phyloP scores from a whole-genome alignment of 2,888 invertebrate species.

The Sericinus montela region DNA sequence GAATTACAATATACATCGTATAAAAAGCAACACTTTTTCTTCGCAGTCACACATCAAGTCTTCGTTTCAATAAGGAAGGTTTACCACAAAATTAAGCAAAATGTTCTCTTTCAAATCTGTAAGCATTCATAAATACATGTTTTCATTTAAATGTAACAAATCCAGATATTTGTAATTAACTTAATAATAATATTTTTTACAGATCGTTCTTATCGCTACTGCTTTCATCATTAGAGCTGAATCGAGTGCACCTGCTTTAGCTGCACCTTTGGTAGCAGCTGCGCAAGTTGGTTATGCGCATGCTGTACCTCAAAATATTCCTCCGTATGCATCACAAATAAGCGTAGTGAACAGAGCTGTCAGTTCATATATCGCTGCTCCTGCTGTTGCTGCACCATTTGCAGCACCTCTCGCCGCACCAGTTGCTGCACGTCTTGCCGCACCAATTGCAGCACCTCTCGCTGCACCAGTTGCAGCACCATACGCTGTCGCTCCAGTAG shows the following conservation, averaged over 20 bases:
- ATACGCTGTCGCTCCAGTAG: conserved; percentile 30
- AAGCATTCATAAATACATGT: conserved; percentile 29
- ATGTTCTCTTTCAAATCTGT: conserved; percentile 76
- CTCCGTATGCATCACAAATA: conserved; percentile 81
- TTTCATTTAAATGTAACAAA: too few species aligned
- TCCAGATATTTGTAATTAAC: background rate
- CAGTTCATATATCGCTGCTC: conserved; percentile 56
- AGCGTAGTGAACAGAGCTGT: conserved; percentile 73
- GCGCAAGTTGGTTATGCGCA: conserved; percentile 78
- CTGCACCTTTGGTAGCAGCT: conserved; percentile 69
- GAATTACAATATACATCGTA: conserved; percentile 69
- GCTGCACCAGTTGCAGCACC: conserved; percentile 38
- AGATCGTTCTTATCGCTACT: conserved; percentile 69
- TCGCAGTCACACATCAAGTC: conserved; percentile 58
- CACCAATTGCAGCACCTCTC: conserved; percentile 30
- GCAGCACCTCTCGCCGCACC: conserved; percentile 35
- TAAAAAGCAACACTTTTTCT: conserved; percentile 62
- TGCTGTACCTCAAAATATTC: conserved; percentile 81
- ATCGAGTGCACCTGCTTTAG: conserved; percentile 49
- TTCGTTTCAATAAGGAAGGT: conserved; percentile 70
- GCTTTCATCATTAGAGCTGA: conserved; percentile 54
- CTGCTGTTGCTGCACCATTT: conserved; percentile 19
- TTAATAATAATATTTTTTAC: conserved; percentile 19
- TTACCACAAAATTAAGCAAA: conserved; percentile 55
- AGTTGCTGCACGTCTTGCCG: too few species aligned